Percentiles rank a stretch among this genome's conserved stretches.
Evolutionary conservation across 35 echinoderm and acorn worm genomes (phyloP).

Genomic region (Heliocidaris tuberculata): DNA sequence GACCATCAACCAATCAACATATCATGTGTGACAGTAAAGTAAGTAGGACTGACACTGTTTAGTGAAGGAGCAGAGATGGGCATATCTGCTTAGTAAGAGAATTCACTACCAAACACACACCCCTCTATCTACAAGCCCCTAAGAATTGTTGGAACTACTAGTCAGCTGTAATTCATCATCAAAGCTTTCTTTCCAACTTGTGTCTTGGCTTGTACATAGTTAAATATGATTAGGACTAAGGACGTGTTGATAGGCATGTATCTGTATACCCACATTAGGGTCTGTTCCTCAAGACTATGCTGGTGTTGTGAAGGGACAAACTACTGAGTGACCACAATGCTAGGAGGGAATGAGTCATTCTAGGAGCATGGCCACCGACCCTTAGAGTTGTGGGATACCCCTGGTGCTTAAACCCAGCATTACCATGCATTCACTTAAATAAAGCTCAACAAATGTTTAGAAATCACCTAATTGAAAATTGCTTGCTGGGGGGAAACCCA

Average conservation of each 20-base stretch:
- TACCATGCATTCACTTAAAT: not conserved
- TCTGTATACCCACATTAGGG: not conserved
- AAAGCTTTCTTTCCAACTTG: not conserved
- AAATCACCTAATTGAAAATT: no score
- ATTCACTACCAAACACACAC: not conserved
- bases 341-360: not conserved
- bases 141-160: not conserved
- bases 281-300: not conserved
- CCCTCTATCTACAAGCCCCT: no score
- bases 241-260: no score
- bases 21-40: no score
- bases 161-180: not conserved
- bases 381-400: not conserved
- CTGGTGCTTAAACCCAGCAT: not conserved
- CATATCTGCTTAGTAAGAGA: no score
- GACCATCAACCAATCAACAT: no score
- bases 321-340: not conserved
- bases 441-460: no score
- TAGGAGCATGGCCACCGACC: not conserved
- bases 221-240: not conserved
- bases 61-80: no score
- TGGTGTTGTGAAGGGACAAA: not conserved
- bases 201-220: not conserved
- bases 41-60: no score
- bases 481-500: no score